These are phyloP conservation scores for Crotalus horridus DNA, from an alignment of 2,113 vertebrate species.

Conservation along the genomic window DNA sequence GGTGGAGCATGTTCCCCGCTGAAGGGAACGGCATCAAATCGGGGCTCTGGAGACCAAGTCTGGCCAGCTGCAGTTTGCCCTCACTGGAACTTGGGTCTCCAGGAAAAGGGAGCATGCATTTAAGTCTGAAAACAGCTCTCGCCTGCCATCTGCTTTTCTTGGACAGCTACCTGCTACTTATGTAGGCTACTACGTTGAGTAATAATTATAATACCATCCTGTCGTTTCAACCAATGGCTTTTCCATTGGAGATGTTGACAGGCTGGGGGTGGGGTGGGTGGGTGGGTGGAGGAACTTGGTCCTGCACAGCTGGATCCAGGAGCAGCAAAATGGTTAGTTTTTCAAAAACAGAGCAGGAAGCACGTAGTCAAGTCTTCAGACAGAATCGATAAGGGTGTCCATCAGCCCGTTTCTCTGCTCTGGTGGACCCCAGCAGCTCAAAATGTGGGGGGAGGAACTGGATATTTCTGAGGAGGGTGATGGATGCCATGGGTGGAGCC, in stretches of 20 bases:
- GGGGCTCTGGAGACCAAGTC: constrained; percentile 2
- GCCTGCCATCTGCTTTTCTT: constrained; percentile 52
- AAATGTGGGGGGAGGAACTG: neutral
- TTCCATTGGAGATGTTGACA: constrained; percentile 44
- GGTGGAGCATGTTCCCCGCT: neutral
- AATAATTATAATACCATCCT: constrained; percentile 57
- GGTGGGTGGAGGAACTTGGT: constrained; percentile 15
- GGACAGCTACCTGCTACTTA: constrained; percentile 34
- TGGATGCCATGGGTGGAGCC: neutral
- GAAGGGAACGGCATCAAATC: neutral
- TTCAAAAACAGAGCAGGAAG: neutral
- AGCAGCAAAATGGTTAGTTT: neutral
- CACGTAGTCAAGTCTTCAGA: neutral
- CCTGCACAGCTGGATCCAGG: neutral
- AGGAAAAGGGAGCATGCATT: constrained; percentile 18
- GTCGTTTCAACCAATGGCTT: constrained; percentile 19
- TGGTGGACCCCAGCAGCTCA: neutral
- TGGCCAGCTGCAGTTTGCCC: constrained; percentile 29
- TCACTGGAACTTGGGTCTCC: neutral
- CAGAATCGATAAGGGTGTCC: neutral
- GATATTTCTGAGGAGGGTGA: neutral
- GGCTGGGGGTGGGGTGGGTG: constrained; percentile 24
- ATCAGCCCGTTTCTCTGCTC: neutral
- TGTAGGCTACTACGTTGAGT: constrained; percentile 40
- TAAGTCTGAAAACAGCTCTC: constrained; percentile 26